Evolutionary conservation across 2,113 vertebrate genomes (phyloP).

Genomic region (Megaleporinus macrocephalus): DNA sequence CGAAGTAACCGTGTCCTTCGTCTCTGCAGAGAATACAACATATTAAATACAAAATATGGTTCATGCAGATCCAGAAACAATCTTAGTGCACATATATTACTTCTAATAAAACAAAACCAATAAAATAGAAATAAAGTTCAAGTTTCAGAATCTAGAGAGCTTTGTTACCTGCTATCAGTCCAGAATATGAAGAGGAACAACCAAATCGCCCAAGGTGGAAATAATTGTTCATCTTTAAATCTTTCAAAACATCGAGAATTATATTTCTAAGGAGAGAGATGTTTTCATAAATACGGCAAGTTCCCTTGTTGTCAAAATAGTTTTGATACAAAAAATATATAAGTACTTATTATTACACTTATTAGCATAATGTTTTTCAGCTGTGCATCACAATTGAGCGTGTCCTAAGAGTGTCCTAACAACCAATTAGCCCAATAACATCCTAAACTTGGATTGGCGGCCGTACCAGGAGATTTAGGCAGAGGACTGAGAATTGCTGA

Average conservation of each 20-base stretch:
- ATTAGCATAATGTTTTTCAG: no score
- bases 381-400: no score
- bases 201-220: slow-evolving; percentile 44
- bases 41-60: not conserved
- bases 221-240: slow-evolving; percentile 41
- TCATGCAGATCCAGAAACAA: not conserved
- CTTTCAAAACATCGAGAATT: slow-evolving; percentile 37
- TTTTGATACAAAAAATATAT: not conserved
- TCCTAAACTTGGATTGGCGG: no score
- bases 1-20: slow-evolving; percentile 13
- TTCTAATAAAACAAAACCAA: not conserved
- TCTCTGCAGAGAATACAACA: slow-evolving; percentile 19
- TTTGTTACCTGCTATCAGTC: slow-evolving; percentile 41
- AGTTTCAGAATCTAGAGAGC: not conserved
- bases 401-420: no score
- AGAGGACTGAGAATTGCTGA: no score
- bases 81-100: not conserved
- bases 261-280: slow-evolving; percentile 25
- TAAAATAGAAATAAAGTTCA: not conserved
- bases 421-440: no score
- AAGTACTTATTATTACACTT: no score
- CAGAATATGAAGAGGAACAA: slow-evolving; percentile 36
- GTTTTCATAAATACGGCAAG: not conserved
- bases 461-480: no score
- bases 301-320: no score